These are phyloP conservation scores for Opisthocomus hoazin DNA, from an alignment of 2,113 vertebrate genomes.

Conservation along the genomic window DNA sequence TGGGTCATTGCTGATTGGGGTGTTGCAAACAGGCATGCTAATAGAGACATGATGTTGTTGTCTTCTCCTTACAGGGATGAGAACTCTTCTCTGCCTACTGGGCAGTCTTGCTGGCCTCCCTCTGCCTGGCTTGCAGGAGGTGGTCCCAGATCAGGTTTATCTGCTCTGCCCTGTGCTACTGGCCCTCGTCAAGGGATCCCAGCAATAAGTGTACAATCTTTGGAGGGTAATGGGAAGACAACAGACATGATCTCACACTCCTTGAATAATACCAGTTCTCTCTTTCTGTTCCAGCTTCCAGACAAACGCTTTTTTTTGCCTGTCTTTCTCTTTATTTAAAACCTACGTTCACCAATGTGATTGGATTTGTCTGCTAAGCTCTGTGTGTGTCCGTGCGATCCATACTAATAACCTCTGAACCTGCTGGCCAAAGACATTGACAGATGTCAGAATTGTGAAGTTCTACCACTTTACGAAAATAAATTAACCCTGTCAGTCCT, in stretches of 20 bases:
- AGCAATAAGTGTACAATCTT: neutral
- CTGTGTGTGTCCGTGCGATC: neutral
- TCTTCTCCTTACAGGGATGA: neutral
- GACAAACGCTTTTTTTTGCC: neutral
- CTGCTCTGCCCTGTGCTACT: neutral
- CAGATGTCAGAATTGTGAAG: neutral
- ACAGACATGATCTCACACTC: neutral
- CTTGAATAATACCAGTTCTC: neutral
- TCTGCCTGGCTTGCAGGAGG: neutral
- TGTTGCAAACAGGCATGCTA: neutral
- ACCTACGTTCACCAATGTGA: neutral
- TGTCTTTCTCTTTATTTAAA: neutral
- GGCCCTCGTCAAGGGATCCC: neutral
- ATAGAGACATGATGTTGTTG: neutral
- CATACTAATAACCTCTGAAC: neutral
- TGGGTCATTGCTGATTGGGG: accelerated
- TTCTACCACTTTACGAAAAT: neutral
- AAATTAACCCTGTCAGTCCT: neutral
- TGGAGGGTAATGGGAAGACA: neutral
- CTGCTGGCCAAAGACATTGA: neutral
- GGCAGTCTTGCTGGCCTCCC: neutral
- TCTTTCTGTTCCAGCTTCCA: neutral
- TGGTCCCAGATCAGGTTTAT: neutral
- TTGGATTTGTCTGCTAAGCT: neutral
- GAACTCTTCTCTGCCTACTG: neutral